Evolutionary conservation across 2,113 vertebrate species (phyloP), one percentile per base, ranked within the genome.

Genomic region (Anarrhichthys ocellatus): DNA sequence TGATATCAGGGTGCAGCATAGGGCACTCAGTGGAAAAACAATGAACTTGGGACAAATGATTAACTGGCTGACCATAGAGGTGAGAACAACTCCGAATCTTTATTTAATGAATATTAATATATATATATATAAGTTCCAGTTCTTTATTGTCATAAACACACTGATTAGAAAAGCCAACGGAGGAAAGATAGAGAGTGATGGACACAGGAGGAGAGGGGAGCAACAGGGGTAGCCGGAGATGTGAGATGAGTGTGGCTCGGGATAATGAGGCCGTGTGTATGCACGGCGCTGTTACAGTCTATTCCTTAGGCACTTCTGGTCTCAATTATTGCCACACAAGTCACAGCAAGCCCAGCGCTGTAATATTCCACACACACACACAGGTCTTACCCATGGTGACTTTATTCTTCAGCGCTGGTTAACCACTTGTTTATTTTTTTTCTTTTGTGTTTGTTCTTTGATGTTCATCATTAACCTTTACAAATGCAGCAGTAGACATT

Each of bases 211-310:
- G 63, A 68, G 73, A 48, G 38, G 66, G 66, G n/a, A 80, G 64
- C 69, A 73, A 81, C 52, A 9, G 42, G 48, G 54, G 64, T 50
- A 80, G 73, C 69, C 69, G 50, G 46, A 68, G 34, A 78, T 78
- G 50, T 68, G 62, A 87, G 80, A 78, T 65, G 78, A 87, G 73
- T 18, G 69, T 58, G 22, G 71, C 65, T 86, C 66, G 40, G 71
- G 64, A 79, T 92, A 92, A 93, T 92, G 79, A 92, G 90, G 87
- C 84, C 85, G 62, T 85, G 81, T 90, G 83, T 83, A 81, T 91
- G 82, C 80, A 4, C 34, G 14, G 63, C 50, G 20, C 50, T 67
- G 87, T 86, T 71, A 62, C 73, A 62, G 48, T 78, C 61, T 59
- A 64, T 65, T 88, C 74, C 73, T 85, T 66, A 42, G 81, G 71